phyloP scores from a whole-genome alignment of 1,140 invertebrate species.

The Rhagoletis zephyria region DNA sequence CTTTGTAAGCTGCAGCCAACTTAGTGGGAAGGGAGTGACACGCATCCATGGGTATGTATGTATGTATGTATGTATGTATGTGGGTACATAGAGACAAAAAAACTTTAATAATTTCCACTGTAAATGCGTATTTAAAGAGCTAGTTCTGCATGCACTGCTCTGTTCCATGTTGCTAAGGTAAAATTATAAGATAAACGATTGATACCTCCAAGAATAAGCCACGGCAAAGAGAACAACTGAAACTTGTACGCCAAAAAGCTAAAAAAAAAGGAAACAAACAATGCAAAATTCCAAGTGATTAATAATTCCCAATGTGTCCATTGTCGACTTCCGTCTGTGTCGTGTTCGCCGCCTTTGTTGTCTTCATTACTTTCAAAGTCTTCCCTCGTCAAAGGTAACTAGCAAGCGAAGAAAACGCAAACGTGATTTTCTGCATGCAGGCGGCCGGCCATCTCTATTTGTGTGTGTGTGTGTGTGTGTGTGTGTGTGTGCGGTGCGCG shows the following conservation, averaged over 20 bases:
- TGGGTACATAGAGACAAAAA: neutral
- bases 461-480: neutral
- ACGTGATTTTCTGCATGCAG: neutral
- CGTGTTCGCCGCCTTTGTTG: neutral
- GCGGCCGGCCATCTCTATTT: neutral
- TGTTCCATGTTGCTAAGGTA: neutral
- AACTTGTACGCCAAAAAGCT: no score
- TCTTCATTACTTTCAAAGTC: neutral
- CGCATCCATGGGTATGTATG: neutral
- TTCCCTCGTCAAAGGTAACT: neutral
- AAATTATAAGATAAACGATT: neutral
- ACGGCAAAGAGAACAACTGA: neutral
- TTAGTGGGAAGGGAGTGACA: no score
- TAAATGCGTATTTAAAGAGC: neutral
- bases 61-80: neutral
- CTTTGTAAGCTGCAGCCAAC: no score
- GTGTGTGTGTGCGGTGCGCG: neutral
- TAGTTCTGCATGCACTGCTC: no score
- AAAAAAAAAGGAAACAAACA: neutral
- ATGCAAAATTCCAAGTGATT: slow-evolving; percentile 16
- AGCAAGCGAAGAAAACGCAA: neutral
- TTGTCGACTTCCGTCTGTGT: neutral
- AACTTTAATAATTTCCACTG: neutral
- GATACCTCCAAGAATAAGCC: neutral
- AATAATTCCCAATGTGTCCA: slow-evolving; percentile 41